phyloP scores from a whole-genome alignment of 2,888 invertebrate genomes.

The Nipponacmea schrenckii region DNA sequence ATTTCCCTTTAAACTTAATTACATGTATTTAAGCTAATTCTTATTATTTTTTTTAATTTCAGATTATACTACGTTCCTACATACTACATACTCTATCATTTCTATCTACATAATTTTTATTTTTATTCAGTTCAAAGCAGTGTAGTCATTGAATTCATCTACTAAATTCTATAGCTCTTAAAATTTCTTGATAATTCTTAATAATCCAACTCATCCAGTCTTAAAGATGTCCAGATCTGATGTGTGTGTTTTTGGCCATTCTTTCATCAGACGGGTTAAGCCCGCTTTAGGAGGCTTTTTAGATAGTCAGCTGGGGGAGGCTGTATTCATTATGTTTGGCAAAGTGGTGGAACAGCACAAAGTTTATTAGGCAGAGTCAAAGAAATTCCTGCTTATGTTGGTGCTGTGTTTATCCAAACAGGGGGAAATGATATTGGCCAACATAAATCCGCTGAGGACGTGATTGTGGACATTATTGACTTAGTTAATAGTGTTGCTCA shows the following conservation, averaged over 20 bases:
- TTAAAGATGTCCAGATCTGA: neutral
- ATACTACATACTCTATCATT: too few species aligned
- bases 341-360: neutral
- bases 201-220: too few species aligned
- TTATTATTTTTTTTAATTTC: too few species aligned
- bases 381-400: neutral
- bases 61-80: too few species aligned
- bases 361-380: neutral
- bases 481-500: neutral
- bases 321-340: neutral
- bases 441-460: neutral
- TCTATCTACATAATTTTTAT: too few species aligned
- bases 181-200: too few species aligned
- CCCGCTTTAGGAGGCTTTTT: neutral
- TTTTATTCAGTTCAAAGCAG: too few species aligned
- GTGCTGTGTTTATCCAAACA: neutral
- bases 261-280: neutral
- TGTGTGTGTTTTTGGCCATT: neutral
- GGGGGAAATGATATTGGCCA: neutral
- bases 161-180: too few species aligned
- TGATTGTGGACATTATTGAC: neutral
- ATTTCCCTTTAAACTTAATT: too few species aligned
- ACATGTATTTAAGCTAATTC: too few species aligned
- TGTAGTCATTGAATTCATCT: too few species aligned
- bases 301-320: neutral